Conservation (phyloP, 2,113 vertebrate genomes). For the Prionailurus viverrinus region DNA sequence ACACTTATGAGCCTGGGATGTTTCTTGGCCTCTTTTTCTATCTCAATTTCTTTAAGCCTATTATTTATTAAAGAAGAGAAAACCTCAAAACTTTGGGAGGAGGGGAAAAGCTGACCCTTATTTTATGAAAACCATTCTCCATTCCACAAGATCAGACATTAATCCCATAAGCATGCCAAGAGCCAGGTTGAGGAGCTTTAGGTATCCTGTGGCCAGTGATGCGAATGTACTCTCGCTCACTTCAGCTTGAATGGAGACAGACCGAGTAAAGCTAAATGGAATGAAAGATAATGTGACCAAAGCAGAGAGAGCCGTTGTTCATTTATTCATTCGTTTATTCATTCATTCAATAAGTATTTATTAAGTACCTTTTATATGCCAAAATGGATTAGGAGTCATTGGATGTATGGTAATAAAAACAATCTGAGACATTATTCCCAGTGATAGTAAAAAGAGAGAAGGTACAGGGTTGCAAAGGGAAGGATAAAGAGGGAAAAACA, state of each 20-base stretch:
- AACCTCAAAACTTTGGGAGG: neutral
- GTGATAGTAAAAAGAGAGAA: neutral
- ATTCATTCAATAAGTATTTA: neutral
- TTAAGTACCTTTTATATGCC: neutral
- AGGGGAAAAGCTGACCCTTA: neutral
- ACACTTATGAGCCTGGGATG: neutral
- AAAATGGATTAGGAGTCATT: neutral
- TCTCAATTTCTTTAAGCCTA: neutral
- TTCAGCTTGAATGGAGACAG: neutral
- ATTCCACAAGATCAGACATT: neutral
- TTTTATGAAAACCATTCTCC: neutral
- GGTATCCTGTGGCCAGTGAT: neutral
- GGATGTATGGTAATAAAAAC: neutral
- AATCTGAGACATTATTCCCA: neutral
- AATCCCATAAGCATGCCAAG: neutral
- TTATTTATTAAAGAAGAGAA: neutral
- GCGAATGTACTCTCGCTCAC: neutral
- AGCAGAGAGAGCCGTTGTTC: neutral
- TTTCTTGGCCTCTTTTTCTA: neutral
- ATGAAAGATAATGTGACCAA: neutral
- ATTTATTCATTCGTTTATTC: neutral
- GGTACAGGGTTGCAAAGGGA: neutral
- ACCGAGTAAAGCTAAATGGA: neutral
- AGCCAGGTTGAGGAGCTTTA: neutral
- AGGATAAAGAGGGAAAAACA: neutral